A percentile compares a stretch with the other conserved stretches of the same genome.
phyloP scores from a whole-genome alignment of 1,140 invertebrate genomes.

The Eulimnadia texana region DNA sequence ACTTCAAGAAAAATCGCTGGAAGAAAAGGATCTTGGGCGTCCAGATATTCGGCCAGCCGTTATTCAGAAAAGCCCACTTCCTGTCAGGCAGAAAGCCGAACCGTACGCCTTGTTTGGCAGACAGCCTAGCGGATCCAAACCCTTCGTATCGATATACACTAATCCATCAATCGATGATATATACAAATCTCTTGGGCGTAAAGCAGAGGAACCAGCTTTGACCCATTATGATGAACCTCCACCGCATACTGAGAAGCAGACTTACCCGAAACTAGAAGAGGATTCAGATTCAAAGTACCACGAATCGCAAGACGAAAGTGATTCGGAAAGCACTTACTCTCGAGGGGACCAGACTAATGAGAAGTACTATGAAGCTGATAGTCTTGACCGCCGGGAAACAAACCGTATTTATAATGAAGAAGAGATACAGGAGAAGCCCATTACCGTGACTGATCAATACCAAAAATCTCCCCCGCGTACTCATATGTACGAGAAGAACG shows the following conservation, averaged over 20 bases:
- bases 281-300: not conserved
- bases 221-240: too few species aligned
- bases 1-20: too few species aligned
- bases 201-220: not conserved
- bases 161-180: conserved; percentile 16
- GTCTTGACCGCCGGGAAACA: not conserved
- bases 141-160: conserved; percentile 9
- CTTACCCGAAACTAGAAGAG: too few species aligned
- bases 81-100: not conserved
- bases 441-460: not conserved
- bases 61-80: conserved; percentile 1
- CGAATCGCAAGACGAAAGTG: not conserved
- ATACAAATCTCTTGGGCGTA: conserved; percentile 12
- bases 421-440: not conserved
- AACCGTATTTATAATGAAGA: too few species aligned
- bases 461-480: not conserved
- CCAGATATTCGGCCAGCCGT: too few species aligned
- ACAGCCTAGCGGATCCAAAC: not conserved
- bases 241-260: too few species aligned
- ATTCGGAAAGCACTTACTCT: not conserved
- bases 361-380: not conserved
- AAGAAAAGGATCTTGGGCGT: too few species aligned
- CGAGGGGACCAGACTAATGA: not conserved
- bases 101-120: too few species aligned
- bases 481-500: not conserved